Conservation (phyloP, 2,113 vertebrate species). For the Elephantulus edwardii region DNA sequence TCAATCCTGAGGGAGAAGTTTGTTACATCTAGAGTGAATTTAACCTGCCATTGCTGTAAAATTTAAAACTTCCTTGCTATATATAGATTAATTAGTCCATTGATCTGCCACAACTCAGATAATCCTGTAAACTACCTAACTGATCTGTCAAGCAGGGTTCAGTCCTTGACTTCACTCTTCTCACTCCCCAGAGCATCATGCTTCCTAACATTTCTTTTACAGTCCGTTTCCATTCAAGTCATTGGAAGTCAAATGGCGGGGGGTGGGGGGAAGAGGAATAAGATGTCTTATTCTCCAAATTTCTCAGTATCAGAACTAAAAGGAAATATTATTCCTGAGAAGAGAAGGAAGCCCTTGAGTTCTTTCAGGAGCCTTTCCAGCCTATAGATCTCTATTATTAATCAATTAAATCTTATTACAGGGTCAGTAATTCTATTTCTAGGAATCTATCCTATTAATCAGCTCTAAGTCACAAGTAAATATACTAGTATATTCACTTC, state of each 20-base stretch:
- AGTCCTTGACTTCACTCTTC: no score
- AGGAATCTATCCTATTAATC: slow-evolving; percentile 23
- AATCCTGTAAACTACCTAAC: not conserved
- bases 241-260: not conserved
- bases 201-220: no score
- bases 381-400: not conserved
- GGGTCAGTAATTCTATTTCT: not conserved
- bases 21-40: not conserved
- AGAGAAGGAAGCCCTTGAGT: not conserved
- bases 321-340: slow-evolving; percentile 1
- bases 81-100: not conserved
- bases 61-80: not conserved
- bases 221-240: no score
- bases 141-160: not conserved
- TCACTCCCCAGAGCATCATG: not conserved
- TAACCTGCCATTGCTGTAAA: not conserved
- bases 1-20: not conserved
- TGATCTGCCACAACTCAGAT: not conserved
- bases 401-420: slow-evolving; percentile 21
- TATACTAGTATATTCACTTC: not conserved
- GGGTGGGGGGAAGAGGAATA: no score
- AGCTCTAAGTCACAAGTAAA: not conserved
- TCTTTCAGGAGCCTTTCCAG: slow-evolving; percentile 26
- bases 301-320: slow-evolving; percentile 8
- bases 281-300: no score